These are phyloP conservation scores for Drosophila quadrilineata DNA, from an alignment of 1,140 invertebrate species.

Conservation along the genomic window DNA sequence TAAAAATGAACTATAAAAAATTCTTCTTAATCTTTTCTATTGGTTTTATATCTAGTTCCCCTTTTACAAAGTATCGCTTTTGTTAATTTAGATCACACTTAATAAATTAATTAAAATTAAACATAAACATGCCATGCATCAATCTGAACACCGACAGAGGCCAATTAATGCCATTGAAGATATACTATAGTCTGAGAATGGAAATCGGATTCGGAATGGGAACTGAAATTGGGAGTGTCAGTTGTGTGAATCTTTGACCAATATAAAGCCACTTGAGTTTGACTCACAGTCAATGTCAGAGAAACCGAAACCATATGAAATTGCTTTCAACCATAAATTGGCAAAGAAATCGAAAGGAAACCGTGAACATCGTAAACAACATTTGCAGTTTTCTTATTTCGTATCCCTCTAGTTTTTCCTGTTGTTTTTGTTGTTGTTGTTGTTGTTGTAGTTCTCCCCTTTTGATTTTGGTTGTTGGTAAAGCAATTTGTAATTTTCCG, in stretches of 20 bases:
- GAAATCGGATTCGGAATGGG: background rate
- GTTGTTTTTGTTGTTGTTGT: background rate
- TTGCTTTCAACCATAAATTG: constrained; percentile 67
- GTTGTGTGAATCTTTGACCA: constrained; percentile 48
- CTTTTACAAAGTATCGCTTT: no score
- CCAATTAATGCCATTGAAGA: constrained; percentile 30
- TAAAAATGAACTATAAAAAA: background rate
- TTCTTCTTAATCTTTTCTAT: no score
- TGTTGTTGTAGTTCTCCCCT: constrained; percentile 14
- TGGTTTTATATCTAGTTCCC: no score
- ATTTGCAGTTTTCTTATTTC: constrained; percentile 74
- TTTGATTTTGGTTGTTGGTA: constrained; percentile 21
- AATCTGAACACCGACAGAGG: background rate
- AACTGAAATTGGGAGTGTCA: background rate
- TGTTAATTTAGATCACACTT: no score
- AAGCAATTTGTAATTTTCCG: constrained; percentile 77
- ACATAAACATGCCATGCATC: constrained; percentile 10
- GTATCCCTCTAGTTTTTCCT: no score
- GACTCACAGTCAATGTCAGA: constrained; percentile 9
- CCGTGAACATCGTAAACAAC: constrained; percentile 79
- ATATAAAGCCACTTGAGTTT: constrained; percentile 54
- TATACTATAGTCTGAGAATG: background rate
- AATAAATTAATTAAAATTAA: constrained; percentile 2
- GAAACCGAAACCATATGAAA: constrained; percentile 28
- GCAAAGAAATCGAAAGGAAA: constrained; percentile 79